Conservation (phyloP, 2,888 invertebrate genomes). For the Epinotia nisella region DNA sequence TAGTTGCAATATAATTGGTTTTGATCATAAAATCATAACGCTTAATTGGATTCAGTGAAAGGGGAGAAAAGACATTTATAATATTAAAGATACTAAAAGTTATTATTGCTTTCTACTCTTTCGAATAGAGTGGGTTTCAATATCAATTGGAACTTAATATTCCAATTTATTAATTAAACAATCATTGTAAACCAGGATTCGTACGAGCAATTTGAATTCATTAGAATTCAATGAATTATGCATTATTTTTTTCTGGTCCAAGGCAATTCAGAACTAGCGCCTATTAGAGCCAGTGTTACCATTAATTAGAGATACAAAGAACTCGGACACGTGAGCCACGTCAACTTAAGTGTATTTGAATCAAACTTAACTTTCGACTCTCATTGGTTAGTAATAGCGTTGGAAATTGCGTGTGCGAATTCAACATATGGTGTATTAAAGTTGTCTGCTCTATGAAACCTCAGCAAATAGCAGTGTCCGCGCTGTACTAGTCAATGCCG, state of each 20-base stretch:
- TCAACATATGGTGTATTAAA: constrained; percentile 30
- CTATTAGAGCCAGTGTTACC: constrained; percentile 35
- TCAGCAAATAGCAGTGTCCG: constrained; percentile 71
- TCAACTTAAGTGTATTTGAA: constrained; percentile 24
- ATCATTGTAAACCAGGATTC: constrained; percentile 11
- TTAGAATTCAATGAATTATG: constrained; percentile 35
- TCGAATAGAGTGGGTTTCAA: not conserved
- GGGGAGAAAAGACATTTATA: too few species aligned
- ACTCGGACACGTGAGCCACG: constrained; percentile 17
- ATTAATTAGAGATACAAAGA: constrained; percentile 40
- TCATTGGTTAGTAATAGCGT: constrained; percentile 41
- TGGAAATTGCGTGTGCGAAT: constrained; percentile 56
- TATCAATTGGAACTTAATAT: not conserved
- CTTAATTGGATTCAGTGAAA: too few species aligned
- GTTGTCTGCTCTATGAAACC: constrained; percentile 58
- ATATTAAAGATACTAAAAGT: too few species aligned
- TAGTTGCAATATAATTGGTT: too few species aligned
- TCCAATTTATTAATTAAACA: not conserved
- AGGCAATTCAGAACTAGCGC: constrained; percentile 41
- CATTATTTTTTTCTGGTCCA: constrained; percentile 39
- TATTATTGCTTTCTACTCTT: too few species aligned
- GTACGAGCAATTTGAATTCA: constrained; percentile 23
- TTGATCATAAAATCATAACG: too few species aligned
- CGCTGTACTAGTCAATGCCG: constrained; percentile 70
- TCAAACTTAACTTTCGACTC: not conserved